Evolutionary conservation across 2,797 vertebrate species (phyloP), one percentile per base, ranked within the genome.

Genomic region (Sebastes steindachneri): DNA sequence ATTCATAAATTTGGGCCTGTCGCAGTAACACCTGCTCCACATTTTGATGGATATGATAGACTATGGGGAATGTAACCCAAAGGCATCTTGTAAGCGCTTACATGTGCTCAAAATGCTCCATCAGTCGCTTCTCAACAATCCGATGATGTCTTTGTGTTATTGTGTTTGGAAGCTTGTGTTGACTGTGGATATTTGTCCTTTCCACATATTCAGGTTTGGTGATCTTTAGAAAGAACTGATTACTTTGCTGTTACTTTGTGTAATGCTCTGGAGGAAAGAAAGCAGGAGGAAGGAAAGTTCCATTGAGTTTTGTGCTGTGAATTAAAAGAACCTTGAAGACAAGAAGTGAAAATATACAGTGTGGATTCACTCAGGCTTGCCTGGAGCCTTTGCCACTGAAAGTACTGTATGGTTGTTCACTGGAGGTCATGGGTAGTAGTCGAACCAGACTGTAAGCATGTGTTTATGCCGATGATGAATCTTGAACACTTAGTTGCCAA

Each of bases 11-110:
- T 79, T 64, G 31, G 26, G 67, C 54, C 63, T 78, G 77, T 83
- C 67, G 64, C 7, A 54, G 60, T 28, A 79, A 84, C 90, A 92
- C 78, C 86, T 91, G 91, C 86, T 91, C 64, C 57, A 80, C 78
- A 53, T 75, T 75, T 65, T 87, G 75, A 85, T 76, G 69, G 77
- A 80, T 82, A 21, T 73, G 80, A 58, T 66, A 12, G 68, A 85
- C 70, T n/a, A 41, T 11, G 21, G 82, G 37, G 68, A 87, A 76
- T 54, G 51, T 41, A 59, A 67, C 54, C 59, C 64, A 19, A 62
- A 29, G 68, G 75, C 57, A 23, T 55, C 73, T 37, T 54, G 3
- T 41, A 1, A 55, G 64, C 5, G 28, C 45, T n/a, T 48, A 54
- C 58, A 21, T 77, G 51, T 58, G n/a, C 51, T 59, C 8, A 45